A percentile compares a stretch with the other conserved stretches of the same genome.
These are phyloP conservation scores for Zosterops lateralis DNA, from an alignment of 2,113 vertebrate species.

Conservation along the genomic window DNA sequence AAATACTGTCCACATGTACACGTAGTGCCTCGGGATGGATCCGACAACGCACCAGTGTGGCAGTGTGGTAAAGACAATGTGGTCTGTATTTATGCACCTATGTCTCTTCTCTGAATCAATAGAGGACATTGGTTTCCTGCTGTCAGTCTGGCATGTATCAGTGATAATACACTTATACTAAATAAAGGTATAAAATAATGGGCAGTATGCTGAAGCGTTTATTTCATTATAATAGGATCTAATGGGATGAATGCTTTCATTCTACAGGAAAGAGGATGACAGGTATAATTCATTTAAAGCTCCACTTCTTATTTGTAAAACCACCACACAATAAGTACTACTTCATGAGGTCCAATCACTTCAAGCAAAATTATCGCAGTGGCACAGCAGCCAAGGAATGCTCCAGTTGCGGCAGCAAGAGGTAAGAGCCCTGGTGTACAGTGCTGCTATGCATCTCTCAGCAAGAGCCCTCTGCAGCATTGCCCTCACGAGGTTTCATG, in stretches of 20 bases:
- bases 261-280: constrained; percentile 47
- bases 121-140: constrained; percentile 6
- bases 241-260: constrained; percentile 26
- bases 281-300: constrained; percentile 57
- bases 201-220: not conserved
- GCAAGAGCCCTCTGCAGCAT: not conserved
- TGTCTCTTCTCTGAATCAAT: not conserved
- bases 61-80: not conserved
- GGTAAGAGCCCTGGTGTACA: not conserved
- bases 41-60: not conserved
- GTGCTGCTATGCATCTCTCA: not conserved
- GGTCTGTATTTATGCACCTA: not conserved
- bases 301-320: constrained; percentile 43
- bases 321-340: not conserved
- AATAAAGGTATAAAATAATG: constrained; percentile 30
- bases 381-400: not conserved
- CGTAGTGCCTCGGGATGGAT: fast-evolving
- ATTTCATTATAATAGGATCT: constrained; percentile 22
- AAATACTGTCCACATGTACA: not conserved
- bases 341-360: not conserved
- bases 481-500: not conserved
- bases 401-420: not conserved
- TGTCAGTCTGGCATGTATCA: constrained; percentile 9
- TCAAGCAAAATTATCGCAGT: not conserved
- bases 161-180: constrained; percentile 34